A percentile compares a stretch with the other conserved stretches of the same genome.
These are phyloP conservation scores for Phocides pigmalion DNA, from an alignment of 1,140 invertebrate genomes.

Conservation along the genomic window DNA sequence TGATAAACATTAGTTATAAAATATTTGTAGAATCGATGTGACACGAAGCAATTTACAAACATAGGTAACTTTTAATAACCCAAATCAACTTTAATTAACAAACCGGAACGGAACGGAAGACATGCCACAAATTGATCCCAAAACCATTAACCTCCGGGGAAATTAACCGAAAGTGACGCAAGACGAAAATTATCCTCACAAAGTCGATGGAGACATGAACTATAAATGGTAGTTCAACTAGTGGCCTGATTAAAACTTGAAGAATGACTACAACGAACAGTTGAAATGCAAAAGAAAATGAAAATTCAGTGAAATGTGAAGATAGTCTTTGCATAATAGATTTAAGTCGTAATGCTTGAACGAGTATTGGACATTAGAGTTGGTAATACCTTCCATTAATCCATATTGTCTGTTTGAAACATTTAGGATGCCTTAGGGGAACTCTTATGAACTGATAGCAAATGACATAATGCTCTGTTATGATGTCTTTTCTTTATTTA, in stretches of 20 bases:
- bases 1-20: too few species aligned
- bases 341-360: too few species aligned
- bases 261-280: neutral
- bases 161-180: conserved; percentile 12
- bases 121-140: conserved; percentile 11
- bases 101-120: neutral
- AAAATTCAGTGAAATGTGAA: neutral
- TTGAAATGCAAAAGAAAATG: neutral
- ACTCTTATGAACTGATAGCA: too few species aligned
- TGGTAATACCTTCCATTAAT: too few species aligned
- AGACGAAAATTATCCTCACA: conserved; percentile 13
- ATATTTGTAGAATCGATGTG: neutral
- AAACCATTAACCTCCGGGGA: conserved; percentile 1
- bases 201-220: conserved; percentile 2
- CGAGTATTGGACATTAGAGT: too few species aligned
- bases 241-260: neutral
- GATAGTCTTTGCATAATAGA: too few species aligned
- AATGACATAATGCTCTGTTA: too few species aligned
- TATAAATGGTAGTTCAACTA: conserved; percentile 5
- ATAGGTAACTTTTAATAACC: neutral
- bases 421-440: too few species aligned
- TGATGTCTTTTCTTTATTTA: too few species aligned
- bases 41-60: neutral
- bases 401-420: too few species aligned
- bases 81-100: neutral